Evolutionary conservation across 2,113 vertebrate species (phyloP).

Genomic region (Leptodactylus fuscus): DNA sequence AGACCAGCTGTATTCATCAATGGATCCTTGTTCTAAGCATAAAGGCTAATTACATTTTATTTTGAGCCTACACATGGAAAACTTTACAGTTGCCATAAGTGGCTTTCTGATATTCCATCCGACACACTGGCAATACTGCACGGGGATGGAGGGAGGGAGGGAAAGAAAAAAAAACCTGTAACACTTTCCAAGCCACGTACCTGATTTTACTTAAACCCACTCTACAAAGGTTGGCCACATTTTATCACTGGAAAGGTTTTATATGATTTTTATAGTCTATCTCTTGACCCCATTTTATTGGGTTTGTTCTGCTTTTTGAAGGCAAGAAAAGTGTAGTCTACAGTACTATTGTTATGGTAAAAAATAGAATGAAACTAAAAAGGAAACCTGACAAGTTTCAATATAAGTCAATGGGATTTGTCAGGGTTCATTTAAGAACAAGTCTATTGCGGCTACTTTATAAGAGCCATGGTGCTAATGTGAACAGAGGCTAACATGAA

Average conservation of each 20-base stretch:
- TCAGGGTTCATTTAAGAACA: neutral
- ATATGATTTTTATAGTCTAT: neutral
- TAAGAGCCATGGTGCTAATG: too few relatives aligned
- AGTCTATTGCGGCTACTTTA: too few relatives aligned
- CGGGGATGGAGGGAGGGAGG: constrained; percentile 43
- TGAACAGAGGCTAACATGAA: neutral
- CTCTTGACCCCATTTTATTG: neutral
- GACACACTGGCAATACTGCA: constrained; percentile 65
- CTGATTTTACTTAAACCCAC: neutral
- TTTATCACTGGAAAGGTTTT: constrained; percentile 2
- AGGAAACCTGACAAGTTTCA: neutral
- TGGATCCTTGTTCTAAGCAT: constrained; percentile 86
- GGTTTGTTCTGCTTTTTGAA: neutral
- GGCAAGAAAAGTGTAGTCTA: neutral
- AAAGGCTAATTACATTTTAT: constrained; percentile 88
- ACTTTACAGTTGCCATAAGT: constrained; percentile 77
- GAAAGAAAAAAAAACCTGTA: constrained; percentile 58
- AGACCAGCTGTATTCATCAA: constrained; percentile 89
- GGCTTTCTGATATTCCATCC: constrained; percentile 74
- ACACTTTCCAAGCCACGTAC: constrained; percentile 62
- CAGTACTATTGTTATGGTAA: neutral
- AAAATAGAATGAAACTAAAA: neutral
- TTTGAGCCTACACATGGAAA: constrained; percentile 87
- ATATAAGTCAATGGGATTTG: neutral
- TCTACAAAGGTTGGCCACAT: neutral